Base-by-base conservation (phyloP, 1,140 invertebrate genomes). In the Archegozetes longisetosus region DNA sequence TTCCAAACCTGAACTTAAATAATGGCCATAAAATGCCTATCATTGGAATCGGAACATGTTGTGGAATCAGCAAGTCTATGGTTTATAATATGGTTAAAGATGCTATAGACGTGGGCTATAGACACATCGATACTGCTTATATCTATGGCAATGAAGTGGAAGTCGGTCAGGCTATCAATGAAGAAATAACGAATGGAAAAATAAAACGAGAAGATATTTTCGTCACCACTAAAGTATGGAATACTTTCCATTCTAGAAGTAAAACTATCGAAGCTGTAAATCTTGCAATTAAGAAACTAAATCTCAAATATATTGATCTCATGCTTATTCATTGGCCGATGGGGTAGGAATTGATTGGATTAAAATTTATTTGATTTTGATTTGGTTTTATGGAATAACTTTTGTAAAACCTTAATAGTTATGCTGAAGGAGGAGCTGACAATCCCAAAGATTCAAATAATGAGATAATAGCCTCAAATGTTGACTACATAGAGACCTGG, bases 121-220 rank as follows among this genome's bases (percentile, higher is more conserved):
- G 51, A n/a, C 87, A 88, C 68, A 80, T 95, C 62, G 90, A 95
- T 70, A 88, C 85, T 68, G 89, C 89, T 29, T 77, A 75, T 57
- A 79, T 82, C 66, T 94, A 94, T 71, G 75, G 77, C 50, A 93
- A 92, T 72, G 88, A 94, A 70, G 75, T 78, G 50, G 85, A 88
- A 74, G 79, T 94, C n/a, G 89, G 88, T 2, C 72, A 73, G 55
- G 88, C 79, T 0, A 74, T 94, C 3, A 75, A 79, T 27, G 77
- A 80, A 4, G 81, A 84, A 66, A 78, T 92, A 49, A 71, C 73
- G 1, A 79, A 85, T 64, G 85, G 84, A 26, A 94, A 92, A 61
- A 61, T 57, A 9, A 82, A 80, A 66, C 76, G 91, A 62, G 83
- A 91, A 66, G 88, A 95, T 46, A 62, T 95, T 50, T 86, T 90